Evolutionary conservation across 1,140 invertebrate species (phyloP).

Genomic region (Sesamia nonagrioides): DNA sequence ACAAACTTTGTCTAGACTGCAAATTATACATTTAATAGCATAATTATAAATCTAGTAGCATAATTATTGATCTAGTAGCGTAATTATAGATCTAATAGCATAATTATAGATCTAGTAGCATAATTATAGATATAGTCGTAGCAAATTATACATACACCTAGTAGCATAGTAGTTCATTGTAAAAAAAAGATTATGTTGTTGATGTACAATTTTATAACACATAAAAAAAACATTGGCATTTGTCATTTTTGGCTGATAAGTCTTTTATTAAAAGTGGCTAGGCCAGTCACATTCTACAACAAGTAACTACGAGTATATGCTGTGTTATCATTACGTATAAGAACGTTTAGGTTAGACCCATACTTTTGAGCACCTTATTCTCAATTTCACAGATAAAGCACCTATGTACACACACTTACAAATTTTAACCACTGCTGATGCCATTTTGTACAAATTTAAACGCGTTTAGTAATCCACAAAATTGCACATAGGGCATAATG

Average conservation of each 20-base stretch:
- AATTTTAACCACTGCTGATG: neutral
- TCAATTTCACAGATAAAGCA: neutral
- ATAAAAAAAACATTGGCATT: neutral
- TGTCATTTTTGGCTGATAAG: neutral
- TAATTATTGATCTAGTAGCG: too few species aligned
- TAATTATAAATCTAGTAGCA: too few species aligned
- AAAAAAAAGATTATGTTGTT: too few species aligned
- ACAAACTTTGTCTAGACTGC: too few species aligned
- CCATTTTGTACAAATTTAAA: neutral
- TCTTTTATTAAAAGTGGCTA: neutral
- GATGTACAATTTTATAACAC: too few species aligned
- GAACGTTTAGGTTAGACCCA: neutral
- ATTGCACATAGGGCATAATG: too few species aligned
- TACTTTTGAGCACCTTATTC: neutral
- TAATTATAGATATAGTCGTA: too few species aligned
- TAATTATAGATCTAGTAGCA: too few species aligned
- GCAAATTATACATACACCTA: too few species aligned
- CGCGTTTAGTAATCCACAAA: neutral
- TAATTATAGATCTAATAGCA: too few species aligned
- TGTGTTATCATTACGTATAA: neutral
- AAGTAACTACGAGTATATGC: neutral
- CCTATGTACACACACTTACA: neutral
- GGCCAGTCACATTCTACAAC: conserved; percentile 4
- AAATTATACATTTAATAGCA: too few species aligned
- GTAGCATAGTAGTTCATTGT: too few species aligned